phyloP scores from a whole-genome alignment of 1,140 invertebrate genomes.

The Cyclina sinensis region DNA sequence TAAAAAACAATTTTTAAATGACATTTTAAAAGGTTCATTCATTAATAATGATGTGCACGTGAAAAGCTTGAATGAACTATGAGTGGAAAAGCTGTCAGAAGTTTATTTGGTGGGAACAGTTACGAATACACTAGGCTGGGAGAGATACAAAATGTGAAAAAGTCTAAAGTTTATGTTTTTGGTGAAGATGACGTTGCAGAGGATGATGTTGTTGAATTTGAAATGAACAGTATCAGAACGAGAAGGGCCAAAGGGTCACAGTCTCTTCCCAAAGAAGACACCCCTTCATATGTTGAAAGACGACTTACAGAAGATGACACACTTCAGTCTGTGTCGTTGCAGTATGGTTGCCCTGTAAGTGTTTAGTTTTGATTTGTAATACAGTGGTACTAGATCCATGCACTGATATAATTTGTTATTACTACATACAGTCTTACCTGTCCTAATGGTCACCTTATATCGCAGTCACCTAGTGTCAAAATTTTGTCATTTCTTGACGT shows the following conservation, averaged over 20 bases:
- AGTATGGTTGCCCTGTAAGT: conserved; percentile 81
- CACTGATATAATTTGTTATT: no score
- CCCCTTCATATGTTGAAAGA: conserved; percentile 72
- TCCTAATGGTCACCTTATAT: no score
- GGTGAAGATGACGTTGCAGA: conserved; percentile 74
- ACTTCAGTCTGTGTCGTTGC: conserved; percentile 77
- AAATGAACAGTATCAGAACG: conserved; percentile 74
- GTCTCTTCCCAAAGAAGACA: background rate
- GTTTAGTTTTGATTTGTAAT: no score
- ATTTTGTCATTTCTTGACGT: no score
- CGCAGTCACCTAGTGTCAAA: no score
- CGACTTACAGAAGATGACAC: conserved; percentile 77
- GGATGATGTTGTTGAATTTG: conserved; percentile 70
- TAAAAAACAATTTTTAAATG: background rate
- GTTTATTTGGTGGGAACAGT: conserved; percentile 41
- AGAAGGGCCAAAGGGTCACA: conserved; percentile 30
- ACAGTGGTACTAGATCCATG: no score
- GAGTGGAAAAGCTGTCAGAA: conserved; percentile 30
- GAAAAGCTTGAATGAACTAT: background rate
- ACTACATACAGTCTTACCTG: no score
- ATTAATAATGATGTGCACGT: background rate
- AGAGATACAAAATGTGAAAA: conserved; percentile 77
- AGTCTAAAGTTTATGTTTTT: conserved; percentile 77
- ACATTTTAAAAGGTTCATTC: background rate
- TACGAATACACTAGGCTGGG: conserved; percentile 38